A percentile compares a stretch with the other conserved stretches of the same genome.
Evolutionary conservation across 2,797 vertebrate species (phyloP).

Genomic region (Alauda arvensis): DNA sequence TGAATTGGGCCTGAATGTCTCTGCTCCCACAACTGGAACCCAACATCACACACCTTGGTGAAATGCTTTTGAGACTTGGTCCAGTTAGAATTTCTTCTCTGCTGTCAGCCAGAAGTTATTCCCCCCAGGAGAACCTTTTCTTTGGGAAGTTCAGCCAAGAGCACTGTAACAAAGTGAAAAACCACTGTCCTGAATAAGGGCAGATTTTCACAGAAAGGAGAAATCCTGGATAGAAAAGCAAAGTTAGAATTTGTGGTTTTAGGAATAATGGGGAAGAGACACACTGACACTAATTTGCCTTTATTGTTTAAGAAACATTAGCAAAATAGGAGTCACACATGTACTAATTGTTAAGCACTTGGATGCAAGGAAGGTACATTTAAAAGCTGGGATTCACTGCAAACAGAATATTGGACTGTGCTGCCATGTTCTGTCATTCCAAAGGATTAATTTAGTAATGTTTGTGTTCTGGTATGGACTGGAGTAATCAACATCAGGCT

Average conservation of each 20-base stretch:
- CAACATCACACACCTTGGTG: background rate
- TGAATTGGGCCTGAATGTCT: background rate
- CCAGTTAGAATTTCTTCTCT: background rate
- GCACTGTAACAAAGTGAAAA: background rate
- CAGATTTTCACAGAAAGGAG: background rate
- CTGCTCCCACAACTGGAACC: background rate
- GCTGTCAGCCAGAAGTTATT: background rate
- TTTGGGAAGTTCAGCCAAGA: background rate
- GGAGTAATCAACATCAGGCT: background rate
- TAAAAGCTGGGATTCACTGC: background rate
- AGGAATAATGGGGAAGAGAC: background rate
- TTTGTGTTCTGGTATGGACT: background rate
- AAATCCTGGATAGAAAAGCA: background rate
- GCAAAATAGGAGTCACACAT: background rate
- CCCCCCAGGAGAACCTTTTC: background rate
- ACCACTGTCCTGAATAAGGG: background rate
- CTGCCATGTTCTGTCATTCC: background rate
- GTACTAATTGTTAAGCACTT: background rate
- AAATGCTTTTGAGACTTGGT: background rate
- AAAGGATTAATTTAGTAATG: background rate
- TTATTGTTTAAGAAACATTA: background rate
- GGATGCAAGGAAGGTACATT: background rate
- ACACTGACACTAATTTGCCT: background rate
- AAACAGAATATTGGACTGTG: background rate
- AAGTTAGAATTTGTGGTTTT: background rate